These are phyloP conservation scores for Sphaerophoria rueppellii DNA, from an alignment of 2,888 invertebrate species.

Conservation along the genomic window DNA sequence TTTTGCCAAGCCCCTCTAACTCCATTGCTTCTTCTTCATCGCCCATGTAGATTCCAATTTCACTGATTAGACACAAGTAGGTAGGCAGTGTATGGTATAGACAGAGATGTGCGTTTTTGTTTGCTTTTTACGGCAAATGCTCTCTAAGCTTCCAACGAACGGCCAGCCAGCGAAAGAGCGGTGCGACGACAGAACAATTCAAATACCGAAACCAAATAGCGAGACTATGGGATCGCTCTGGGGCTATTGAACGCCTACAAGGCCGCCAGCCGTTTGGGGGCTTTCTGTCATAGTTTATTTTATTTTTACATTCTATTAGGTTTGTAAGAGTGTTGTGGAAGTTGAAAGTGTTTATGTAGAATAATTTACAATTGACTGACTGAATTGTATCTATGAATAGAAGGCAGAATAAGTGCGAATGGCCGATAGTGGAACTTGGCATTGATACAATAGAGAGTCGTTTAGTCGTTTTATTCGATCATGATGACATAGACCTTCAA, in stretches of 20 bases:
- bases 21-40: neutral
- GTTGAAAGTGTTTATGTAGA: no score
- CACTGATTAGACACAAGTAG: constrained; percentile 50
- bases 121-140: neutral
- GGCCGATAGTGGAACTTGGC: constrained; percentile 56
- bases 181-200: constrained; percentile 8
- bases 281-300: constrained; percentile 61
- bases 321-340: neutral
- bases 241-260: constrained; percentile 68
- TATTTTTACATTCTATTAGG: constrained; percentile 29
- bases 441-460: neutral
- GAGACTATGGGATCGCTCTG: no score
- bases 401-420: constrained; percentile 56
- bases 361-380: no score
- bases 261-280: constrained; percentile 23
- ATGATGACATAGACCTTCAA: no score
- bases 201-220: constrained; percentile 13
- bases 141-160: no score
- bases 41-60: neutral
- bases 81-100: no score
- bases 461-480: no score
- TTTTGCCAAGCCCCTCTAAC: constrained; percentile 4
- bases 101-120: constrained; percentile 50
- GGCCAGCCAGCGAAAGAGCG: no score
- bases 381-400: constrained; percentile 50